Evolutionary conservation across 2,888 invertebrate genomes (phyloP), one percentile per base, ranked within the genome.

Genomic region (Melanostoma mellinum): DNA sequence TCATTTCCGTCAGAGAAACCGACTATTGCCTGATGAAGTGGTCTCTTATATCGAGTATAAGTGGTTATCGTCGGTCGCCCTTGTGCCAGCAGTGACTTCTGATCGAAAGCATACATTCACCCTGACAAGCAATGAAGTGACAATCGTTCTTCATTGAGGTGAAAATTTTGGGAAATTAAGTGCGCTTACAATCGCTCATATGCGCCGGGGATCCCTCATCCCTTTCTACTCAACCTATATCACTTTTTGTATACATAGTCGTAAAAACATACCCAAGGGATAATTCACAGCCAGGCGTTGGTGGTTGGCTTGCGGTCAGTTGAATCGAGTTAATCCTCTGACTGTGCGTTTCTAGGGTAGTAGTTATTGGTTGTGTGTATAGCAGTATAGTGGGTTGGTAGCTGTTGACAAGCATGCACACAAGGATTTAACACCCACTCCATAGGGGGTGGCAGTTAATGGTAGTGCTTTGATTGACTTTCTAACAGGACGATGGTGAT

Each of bases 81-180:
- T 35, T 44, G 58, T 60, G 63, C 2, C 32, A 42, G 6, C 38
- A 55, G 48, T 78, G 80, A 71, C 69, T 85, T 61, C 56, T 68
- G 80, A 79, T 80, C 75, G 71, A 68, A 79, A 72, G 56, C 68
- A 61, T 67, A 20, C 1, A 75, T 80, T 65, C 68, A 58, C 68
- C 80, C 72, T 76, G 79, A 80, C 74, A 76, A 50, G 85, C 80
- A 85, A 85, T 76, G 72, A 85, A 80, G 80, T 80, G 80, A 85
- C 85, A 85, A 85, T 85, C 85, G 85, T 75, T 85, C 80, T 76
- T 76, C 85, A 85, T 72, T 80, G 85, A 85, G 80, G 85, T 85
- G 85, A 80, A 80, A 63, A 85, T 85, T 50, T 85, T 75, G 72
- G 85, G 67, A 53, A 80, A 80, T 85, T 85, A 80, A 85, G 72